Evolutionary conservation across 2,113 vertebrate species (phyloP).

Genomic region (Seriola quinqueradiata): DNA sequence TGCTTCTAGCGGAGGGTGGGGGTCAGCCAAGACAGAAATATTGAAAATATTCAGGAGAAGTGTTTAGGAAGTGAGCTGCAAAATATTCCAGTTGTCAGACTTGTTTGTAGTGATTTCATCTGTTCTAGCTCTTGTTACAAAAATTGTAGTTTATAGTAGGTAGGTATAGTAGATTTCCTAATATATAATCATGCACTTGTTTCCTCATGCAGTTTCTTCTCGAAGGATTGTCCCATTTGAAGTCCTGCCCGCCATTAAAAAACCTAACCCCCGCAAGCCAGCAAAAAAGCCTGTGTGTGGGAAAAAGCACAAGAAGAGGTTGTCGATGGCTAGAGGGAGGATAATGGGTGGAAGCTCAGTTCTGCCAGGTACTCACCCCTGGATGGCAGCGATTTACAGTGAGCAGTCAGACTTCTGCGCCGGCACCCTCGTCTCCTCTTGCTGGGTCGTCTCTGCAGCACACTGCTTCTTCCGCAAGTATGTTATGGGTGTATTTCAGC

Average conservation of each 20-base stretch:
- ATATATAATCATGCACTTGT: not conserved
- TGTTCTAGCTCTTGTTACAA: not conserved
- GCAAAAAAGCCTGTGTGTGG: conserved; percentile 82
- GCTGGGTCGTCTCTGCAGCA: conserved; percentile 94
- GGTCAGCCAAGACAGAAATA: conserved; percentile 7
- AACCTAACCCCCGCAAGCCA: not conserved
- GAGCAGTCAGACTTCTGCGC: conserved; percentile 88
- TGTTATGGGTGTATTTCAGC: not conserved
- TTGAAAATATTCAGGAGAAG: conserved; percentile 41
- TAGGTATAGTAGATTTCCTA: not conserved
- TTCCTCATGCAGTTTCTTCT: conserved; percentile 48
- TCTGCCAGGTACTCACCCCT: conserved; percentile 92
- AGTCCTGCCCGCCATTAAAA: not conserved
- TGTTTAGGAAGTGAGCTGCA: conserved; percentile 22
- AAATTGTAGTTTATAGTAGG: not conserved
- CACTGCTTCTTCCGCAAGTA: conserved; percentile 96
- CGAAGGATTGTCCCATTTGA: conserved; percentile 6
- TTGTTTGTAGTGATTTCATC: not conserved
- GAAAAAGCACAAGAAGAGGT: conserved; percentile 88
- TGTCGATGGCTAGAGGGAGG: conserved; percentile 80
- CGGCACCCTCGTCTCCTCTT: conserved; percentile 91
- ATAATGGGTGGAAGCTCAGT: conserved; percentile 89
- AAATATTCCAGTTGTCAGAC: not conserved
- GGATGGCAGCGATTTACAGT: conserved; percentile 94
- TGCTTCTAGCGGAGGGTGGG: conserved; percentile 35